Percentiles rank a stretch among this genome's conserved stretches.
Evolutionary conservation across 2,888 invertebrate genomes (phyloP).

Genomic region (Sarcophaga rosellei): DNA sequence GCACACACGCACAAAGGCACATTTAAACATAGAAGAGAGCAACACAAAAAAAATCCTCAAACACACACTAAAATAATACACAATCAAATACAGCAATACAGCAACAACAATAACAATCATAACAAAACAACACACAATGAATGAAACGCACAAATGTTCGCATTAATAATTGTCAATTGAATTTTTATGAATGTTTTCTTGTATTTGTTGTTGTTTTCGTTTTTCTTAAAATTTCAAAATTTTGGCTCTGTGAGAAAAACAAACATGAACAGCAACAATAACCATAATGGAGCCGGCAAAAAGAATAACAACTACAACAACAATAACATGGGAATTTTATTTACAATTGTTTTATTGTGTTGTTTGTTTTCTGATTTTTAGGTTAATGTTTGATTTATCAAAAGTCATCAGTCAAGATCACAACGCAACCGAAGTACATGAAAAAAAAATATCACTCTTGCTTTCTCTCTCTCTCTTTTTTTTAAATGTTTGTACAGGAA

Average conservation of each 20-base stretch:
- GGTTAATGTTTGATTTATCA: neutral
- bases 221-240: neutral
- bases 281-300: neutral
- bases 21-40: neutral
- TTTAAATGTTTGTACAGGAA: neutral
- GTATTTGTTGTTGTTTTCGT: neutral
- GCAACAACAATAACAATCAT: conserved; percentile 3
- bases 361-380: neutral
- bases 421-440: neutral
- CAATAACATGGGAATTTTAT: neutral
- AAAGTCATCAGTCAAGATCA: neutral
- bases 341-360: neutral
- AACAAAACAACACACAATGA: conserved; percentile 26
- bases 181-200: conserved; percentile 33
- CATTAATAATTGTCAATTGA: conserved; percentile 65
- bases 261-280: neutral
- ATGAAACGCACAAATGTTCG: conserved; percentile 62
- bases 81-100: neutral
- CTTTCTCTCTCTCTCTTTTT: neutral
- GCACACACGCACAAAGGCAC: neutral
- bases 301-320: neutral
- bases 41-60: neutral
- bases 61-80: neutral
- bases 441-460: neutral
- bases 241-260: neutral